Base-by-base conservation (phyloP, 2,888 invertebrate genomes). In the Adelphocoris suturalis region DNA sequence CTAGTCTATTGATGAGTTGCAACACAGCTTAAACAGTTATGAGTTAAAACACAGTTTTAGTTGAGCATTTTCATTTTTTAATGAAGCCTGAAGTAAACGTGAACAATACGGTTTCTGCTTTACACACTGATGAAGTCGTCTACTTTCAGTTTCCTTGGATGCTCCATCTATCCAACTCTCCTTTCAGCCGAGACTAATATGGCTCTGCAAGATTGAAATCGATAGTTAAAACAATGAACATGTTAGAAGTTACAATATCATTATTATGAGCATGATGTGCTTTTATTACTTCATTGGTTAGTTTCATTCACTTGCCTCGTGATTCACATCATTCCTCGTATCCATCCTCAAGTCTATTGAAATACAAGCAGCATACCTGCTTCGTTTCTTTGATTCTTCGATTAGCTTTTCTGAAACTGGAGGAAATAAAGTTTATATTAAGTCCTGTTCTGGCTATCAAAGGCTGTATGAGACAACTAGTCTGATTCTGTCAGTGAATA, bases 321-420 rank as follows among this genome's bases (percentile, higher is more conserved):
- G 37, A n/a, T 78, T 9, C 76, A 76, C 61, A 0, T 78, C 80
- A 88, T 27, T 88, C 88, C 11, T 88, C 88, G 28, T 78, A 48
- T 16, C 78, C 88, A 27, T 76, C 88, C 37, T 88, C 88, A n/a
- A 88, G 78, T 27, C 88, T 76, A 27, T 88, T 88, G 88, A 88
- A 88, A 68, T 88, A 88, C 80, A 78, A 80, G 57, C 88, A 88
- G 48, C 86, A 57, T 13, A 76, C 27, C 37, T 86, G 75, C 47
- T 85, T 85, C n/a, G 85, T 85, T 28, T 85, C 85, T 61, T 85
- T 85, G 37, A 85, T 85, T 28, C 85, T 85, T 48, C 85, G 16
- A 46, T 85, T 85, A 3, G 85, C 27, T 28, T 85, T 85, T n/a
- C 85, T 85, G 85, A 85, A 85, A 61, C 46, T 61, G 16, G 4